Evolutionary conservation across 2,797 vertebrate genomes (phyloP).

Genomic region (Coilia nasus): DNA sequence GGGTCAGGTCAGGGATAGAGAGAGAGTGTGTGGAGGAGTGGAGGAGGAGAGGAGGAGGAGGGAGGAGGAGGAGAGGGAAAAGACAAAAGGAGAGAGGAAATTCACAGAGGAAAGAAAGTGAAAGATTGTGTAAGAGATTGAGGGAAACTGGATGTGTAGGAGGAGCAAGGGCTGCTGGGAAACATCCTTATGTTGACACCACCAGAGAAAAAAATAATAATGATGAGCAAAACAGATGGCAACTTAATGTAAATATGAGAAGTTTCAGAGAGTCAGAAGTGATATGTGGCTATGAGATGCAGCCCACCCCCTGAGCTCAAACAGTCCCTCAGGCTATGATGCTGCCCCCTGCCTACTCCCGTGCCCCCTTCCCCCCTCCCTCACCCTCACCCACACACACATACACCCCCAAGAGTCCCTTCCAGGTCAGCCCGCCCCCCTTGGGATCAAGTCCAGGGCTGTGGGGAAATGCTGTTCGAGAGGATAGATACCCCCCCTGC

Average conservation of each 20-base stretch:
- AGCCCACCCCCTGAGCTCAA: not conserved
- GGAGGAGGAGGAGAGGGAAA: slow-evolving; percentile 27
- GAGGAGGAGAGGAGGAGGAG: slow-evolving; percentile 6
- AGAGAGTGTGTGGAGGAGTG: not conserved
- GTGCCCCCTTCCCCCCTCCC: not conserved
- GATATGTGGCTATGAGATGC: slow-evolving; percentile 3
- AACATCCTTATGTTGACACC: not conserved
- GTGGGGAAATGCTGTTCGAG: not conserved
- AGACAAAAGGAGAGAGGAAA: not conserved
- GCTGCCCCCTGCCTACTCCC: not conserved
- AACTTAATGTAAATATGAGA: not conserved
- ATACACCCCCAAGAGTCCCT: not conserved
- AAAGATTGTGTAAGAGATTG: too few species aligned
- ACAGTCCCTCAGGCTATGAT: slow-evolving; percentile 1
- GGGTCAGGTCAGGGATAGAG: not conserved
- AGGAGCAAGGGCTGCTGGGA: not conserved
- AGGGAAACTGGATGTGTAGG: not conserved
- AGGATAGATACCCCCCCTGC: not conserved
- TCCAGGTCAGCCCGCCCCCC: slow-evolving; percentile 6
- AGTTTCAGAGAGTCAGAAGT: not conserved
- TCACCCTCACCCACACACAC: too few species aligned
- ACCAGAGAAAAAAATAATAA: not conserved
- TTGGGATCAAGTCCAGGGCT: not conserved
- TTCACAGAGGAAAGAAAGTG: not conserved
- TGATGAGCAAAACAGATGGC: not conserved